A percentile compares a stretch with the other conserved stretches of the same genome.
These are phyloP conservation scores for Cantharis rufa DNA, from an alignment of 2,888 invertebrate species.

Conservation along the genomic window DNA sequence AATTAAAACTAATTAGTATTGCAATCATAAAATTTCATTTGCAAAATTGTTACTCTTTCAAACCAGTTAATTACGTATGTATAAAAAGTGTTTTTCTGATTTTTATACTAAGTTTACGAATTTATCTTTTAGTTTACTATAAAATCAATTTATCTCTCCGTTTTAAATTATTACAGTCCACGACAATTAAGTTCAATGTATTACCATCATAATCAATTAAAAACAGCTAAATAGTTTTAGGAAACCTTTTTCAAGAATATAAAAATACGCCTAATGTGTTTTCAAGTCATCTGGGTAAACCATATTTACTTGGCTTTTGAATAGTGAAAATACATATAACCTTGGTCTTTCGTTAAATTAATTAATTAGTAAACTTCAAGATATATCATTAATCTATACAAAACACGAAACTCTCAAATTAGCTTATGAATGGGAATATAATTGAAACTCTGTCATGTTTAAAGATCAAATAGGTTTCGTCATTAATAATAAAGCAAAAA, in stretches of 20 bases:
- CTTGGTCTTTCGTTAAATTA: conserved; percentile 8
- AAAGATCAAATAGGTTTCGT: not conserved
- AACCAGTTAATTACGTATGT: not conserved
- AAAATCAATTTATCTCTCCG: too few relatives aligned
- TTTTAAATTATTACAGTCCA: too few relatives aligned
- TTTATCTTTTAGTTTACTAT: too few relatives aligned
- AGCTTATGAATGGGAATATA: not conserved
- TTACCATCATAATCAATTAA: too few relatives aligned
- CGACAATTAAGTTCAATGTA: too few relatives aligned
- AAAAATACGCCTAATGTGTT: not conserved
- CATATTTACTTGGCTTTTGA: not conserved
- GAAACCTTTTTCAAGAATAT: not conserved
- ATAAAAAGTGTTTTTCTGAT: not conserved
- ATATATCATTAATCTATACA: conserved; percentile 10
- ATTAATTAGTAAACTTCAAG: conserved; percentile 11
- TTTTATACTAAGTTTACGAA: not conserved
- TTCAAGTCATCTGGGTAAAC: not conserved
- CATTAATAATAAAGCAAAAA: not conserved
- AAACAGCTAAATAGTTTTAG: too few relatives aligned
- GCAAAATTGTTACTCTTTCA: not conserved
- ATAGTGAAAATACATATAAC: not conserved
- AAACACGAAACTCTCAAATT: conserved; percentile 2
- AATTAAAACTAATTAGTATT: not conserved
- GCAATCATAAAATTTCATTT: not conserved
- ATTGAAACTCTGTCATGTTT: not conserved